phyloP scores from a whole-genome alignment of 2,888 invertebrate genomes.

The Aromia moschata region DNA sequence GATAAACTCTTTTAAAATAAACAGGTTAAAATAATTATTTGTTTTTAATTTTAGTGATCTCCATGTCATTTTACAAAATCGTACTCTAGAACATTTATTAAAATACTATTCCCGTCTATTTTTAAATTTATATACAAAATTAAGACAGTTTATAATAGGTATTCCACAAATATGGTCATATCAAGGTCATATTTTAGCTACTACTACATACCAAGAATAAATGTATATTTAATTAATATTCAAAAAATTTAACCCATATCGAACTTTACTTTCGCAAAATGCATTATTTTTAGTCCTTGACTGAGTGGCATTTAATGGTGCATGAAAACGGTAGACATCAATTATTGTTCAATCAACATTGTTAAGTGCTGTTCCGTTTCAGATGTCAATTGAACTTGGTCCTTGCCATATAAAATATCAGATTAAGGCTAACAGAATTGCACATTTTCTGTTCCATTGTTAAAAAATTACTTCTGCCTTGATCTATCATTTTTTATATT shows the following conservation, averaged over 20 bases:
- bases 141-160: no score
- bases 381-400: constrained; percentile 14
- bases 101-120: no score
- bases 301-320: constrained; percentile 1
- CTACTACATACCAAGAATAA: no score
- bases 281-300: constrained; percentile 15
- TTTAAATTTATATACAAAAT: no score
- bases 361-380: no score
- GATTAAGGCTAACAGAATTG: background rate
- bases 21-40: no score
- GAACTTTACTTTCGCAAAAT: constrained; percentile 15
- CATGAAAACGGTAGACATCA: background rate
- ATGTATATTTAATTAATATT: constrained; percentile 14
- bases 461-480: constrained; percentile 16
- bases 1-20: no score
- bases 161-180: background rate
- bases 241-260: constrained; percentile 8
- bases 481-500: constrained; percentile 17
- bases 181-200: constrained; percentile 1
- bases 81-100: no score
- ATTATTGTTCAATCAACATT: no score
- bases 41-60: no score
- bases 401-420: constrained; percentile 13
- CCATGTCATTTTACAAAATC: no score
- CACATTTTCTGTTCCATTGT: background rate